Conservation (phyloP, 2,797 vertebrate genomes). For the Sebastolobus alascanus region DNA sequence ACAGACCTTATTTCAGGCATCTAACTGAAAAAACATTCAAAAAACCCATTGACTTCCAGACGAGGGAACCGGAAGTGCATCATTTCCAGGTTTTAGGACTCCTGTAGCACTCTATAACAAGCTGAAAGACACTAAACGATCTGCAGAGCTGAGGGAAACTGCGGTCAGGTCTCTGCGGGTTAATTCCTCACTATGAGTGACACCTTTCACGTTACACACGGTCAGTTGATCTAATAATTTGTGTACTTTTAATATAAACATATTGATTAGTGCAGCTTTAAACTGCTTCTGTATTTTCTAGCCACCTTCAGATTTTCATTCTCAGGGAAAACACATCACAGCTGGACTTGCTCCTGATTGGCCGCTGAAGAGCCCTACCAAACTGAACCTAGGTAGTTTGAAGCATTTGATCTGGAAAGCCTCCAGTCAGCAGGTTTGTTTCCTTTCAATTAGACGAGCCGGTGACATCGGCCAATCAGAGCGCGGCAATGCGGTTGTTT, state of each 20-base stretch:
- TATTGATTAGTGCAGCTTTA: neutral
- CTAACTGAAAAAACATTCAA: no score
- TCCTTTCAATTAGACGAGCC: slow-evolving; percentile 45
- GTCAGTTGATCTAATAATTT: neutral
- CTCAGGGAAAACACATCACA: slow-evolving; percentile 16
- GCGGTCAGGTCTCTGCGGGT: neutral
- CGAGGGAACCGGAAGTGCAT: no score
- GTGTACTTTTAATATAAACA: neutral
- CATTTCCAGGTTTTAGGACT: no score
- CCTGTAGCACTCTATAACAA: no score
- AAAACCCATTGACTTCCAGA: no score
- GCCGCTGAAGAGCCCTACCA: slow-evolving; percentile 1
- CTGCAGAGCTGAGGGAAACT: neutral
- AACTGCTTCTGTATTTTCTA: slow-evolving; percentile 1
- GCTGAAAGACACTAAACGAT: neutral
- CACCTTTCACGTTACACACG: neutral
- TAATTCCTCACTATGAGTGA: neutral
- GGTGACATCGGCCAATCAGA: slow-evolving; percentile 31
- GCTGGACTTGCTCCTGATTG: slow-evolving; percentile 20
- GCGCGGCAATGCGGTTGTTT: neutral
- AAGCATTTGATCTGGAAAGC: slow-evolving; percentile 40
- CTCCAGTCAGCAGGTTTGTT: slow-evolving; percentile 49
- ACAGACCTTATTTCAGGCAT: no score
- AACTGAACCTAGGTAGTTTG: slow-evolving; percentile 13
- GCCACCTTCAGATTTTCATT: neutral